These are phyloP conservation scores for Atherinosoma microstoma DNA, from an alignment of 2,797 vertebrate species.

Conservation along the genomic window DNA sequence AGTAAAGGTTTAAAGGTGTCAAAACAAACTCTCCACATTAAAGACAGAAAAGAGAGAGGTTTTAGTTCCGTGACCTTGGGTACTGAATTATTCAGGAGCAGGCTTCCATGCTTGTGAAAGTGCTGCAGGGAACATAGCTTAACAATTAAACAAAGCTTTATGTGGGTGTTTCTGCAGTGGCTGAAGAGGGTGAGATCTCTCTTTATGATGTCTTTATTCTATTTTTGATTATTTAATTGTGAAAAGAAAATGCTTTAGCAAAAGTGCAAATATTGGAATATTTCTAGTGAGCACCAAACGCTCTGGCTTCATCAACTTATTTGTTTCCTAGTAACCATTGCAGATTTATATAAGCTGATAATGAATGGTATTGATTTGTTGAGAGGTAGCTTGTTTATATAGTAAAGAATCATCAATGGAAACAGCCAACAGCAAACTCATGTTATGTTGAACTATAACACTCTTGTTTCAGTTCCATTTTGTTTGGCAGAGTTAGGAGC, in stretches of 20 bases:
- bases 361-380: conserved; percentile 62
- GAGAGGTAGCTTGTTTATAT: conserved; percentile 50
- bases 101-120: conserved; percentile 68
- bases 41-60: conserved; percentile 30
- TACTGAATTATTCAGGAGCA: conserved; percentile 78
- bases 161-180: conserved; percentile 48
- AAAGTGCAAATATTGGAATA: background rate
- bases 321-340: conserved; percentile 11
- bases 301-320: conserved; percentile 11
- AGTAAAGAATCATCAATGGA: conserved; percentile 48
- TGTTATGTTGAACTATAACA: conserved; percentile 25
- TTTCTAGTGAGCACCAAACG: conserved; percentile 1
- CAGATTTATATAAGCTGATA: conserved; percentile 41
- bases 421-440: conserved; percentile 45
- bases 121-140: conserved; percentile 71
- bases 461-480: conserved; percentile 52
- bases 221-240: background rate
- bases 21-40: conserved; percentile 61
- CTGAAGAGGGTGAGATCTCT: conserved; percentile 18
- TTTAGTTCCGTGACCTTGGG: conserved; percentile 76
- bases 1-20: conserved; percentile 54
- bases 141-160: conserved; percentile 72
- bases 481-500: conserved; percentile 38
- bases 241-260: background rate
- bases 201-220: conserved; percentile 8